These are phyloP conservation scores for Parazoanthus swiftii DNA, from an alignment of 92 coral and sea anemone species.

Conservation along the genomic window DNA sequence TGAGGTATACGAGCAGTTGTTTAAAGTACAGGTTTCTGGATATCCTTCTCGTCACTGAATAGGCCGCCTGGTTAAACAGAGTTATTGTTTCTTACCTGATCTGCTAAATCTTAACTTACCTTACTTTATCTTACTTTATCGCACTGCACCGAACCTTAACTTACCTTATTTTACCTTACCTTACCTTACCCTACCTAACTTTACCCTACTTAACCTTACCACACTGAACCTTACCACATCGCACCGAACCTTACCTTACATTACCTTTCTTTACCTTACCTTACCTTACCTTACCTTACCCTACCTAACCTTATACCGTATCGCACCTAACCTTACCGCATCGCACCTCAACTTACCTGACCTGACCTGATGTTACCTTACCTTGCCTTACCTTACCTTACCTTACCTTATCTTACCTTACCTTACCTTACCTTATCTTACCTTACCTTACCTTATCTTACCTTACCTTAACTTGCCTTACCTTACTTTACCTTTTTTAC, in stretches of 20 bases:
- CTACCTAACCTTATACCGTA: no score
- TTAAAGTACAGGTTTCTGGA: background rate
- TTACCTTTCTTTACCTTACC: no score
- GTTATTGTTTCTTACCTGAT: no score
- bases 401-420: no score
- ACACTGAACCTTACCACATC: no score
- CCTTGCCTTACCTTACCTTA: no score
- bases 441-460: no score
- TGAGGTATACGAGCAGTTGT: slow-evolving; percentile 50
- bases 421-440: no score
- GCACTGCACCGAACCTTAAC: background rate
- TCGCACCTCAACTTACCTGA: no score
- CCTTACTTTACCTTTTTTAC: background rate
- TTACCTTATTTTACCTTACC: background rate
- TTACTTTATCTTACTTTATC: background rate
- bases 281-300: no score
- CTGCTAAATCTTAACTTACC: background rate
- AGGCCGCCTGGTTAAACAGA: background rate
- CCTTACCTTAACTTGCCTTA: background rate
- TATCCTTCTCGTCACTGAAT: background rate
- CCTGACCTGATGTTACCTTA: no score
- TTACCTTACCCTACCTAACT: background rate
- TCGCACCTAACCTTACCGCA: no score
- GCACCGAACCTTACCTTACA: background rate
- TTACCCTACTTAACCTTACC: background rate